Base-by-base conservation (phyloP, 2,888 invertebrate genomes). In the Podotricha telesiphe region DNA sequence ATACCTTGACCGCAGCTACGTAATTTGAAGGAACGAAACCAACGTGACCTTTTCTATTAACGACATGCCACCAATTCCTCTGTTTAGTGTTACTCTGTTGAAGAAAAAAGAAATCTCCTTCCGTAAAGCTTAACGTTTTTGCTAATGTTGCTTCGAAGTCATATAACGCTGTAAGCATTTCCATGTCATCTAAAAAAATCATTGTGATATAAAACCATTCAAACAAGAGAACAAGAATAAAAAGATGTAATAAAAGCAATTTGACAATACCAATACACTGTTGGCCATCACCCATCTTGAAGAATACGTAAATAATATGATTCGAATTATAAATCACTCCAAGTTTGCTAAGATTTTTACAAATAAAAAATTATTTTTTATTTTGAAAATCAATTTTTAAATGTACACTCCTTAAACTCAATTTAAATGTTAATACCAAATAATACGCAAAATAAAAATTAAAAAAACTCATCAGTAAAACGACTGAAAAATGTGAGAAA, bases 1-100 rank as follows among this genome's bases (percentile, higher is more conserved):
- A 61, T 77, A 97, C 97, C 94, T 96, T 96, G 79, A 96, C 94
- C 79, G 95, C 94, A 78, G 95, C 95, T 68, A 97, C 97, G 89
- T 97, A 97, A 94, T 97, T 97, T 63, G 97, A 97, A 71, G 97
- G 97, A 76, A 97, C 96, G 82, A 96, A 97, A 64, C 97, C 97
- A 76, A 97, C 94, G 86, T 96, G 96, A 78, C 97, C 97, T 83
- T 94, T 95, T 84, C 94, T 95, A 89, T 96, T 97, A 76, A 97
- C 95, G 61, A 97, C 97, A 93, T 96, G 96, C 97, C 97, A 97
- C 97, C 97, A 97, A 84, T 97, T 97, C 74, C 95, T 94, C 83
- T 97, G 96, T 80, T 96, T 96, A 4, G 95, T 95, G 73, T 95
- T 96, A 22, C 94, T 95, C 82, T 97, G 97, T 80, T 97, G 95